phyloP scores from a whole-genome alignment of 2,888 invertebrate genomes.

The Punctoribates punctum region DNA sequence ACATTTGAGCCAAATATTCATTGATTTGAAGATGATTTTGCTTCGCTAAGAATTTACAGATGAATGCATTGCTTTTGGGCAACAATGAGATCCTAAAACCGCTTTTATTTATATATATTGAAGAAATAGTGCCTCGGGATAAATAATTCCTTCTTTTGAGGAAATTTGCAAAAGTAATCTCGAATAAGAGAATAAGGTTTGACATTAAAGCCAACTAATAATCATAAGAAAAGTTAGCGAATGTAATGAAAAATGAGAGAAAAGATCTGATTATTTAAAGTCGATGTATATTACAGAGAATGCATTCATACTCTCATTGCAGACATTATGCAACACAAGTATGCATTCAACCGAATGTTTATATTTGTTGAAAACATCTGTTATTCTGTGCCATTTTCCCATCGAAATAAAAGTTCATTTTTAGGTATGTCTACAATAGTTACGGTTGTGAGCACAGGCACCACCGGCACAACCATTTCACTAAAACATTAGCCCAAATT shows the following conservation, averaged over 20 bases:
- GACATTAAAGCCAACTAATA: neutral
- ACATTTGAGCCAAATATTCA: neutral
- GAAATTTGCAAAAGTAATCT: neutral
- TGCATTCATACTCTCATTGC: neutral
- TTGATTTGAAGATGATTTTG: constrained; percentile 2
- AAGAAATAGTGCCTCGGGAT: neutral
- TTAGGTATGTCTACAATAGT: constrained; percentile 24
- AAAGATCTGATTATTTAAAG: neutral
- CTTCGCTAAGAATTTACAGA: neutral
- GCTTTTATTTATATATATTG: constrained; percentile 18
- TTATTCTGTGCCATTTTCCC: constrained; percentile 19
- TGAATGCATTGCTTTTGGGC: constrained; percentile 7
- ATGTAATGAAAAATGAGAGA: constrained; percentile 17
- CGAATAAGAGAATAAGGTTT: neutral
- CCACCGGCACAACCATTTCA: constrained; percentile 17
- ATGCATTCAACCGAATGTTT: constrained; percentile 21
- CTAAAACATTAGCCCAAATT: constrained; percentile 29
- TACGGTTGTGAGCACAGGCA: constrained; percentile 5
- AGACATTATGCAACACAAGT: neutral
- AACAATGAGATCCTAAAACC: constrained; percentile 19
- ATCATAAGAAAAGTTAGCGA: neutral
- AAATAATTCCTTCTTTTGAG: constrained; percentile 1
- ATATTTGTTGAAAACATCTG: constrained; percentile 34
- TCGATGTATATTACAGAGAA: neutral
- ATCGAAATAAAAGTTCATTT: constrained; percentile 28